Evolutionary conservation across 2,888 invertebrate genomes (phyloP).

Genomic region (Ephialtes manifestator): DNA sequence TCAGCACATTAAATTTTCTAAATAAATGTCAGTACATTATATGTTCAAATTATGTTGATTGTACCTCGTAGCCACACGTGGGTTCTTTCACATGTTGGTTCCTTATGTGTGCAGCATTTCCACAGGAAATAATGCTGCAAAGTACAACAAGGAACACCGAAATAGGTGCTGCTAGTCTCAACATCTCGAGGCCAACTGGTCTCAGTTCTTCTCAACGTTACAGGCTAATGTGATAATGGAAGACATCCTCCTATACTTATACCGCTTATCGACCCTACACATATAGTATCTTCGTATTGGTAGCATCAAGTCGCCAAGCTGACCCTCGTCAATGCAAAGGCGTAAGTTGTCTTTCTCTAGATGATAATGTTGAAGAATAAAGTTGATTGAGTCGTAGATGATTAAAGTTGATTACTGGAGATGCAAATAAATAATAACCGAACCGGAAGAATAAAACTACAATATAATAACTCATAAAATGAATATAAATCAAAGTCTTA

Average conservation of each 20-base stretch:
- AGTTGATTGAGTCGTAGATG: background rate
- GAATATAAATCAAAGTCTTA: too few relatives aligned
- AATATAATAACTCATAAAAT: too few relatives aligned
- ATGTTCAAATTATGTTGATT: background rate
- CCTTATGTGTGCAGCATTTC: conserved; percentile 46
- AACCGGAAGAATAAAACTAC: too few relatives aligned
- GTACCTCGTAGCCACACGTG: conserved; percentile 78
- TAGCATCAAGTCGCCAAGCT: conserved; percentile 11
- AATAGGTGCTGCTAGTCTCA: conserved; percentile 9
- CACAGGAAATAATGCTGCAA: conserved; percentile 33
- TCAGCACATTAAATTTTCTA: background rate
- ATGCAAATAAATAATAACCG: background rate
- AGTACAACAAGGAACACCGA: conserved; percentile 46
- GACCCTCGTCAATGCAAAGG: conserved; percentile 50
- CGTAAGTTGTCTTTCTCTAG: conserved; percentile 17
- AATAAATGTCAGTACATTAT: background rate
- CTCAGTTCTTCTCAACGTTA: conserved; percentile 23
- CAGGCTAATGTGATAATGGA: conserved; percentile 73
- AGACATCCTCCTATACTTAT: conserved; percentile 73
- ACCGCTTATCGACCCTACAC: conserved; percentile 54
- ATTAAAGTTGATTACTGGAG: too few relatives aligned
- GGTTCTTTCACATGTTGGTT: conserved; percentile 27
- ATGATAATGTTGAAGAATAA: background rate
- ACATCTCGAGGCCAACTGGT: conserved; percentile 50
- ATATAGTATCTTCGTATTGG: conserved; percentile 27